These are phyloP conservation scores for Drosophila nasuta DNA, from an alignment of 1,140 invertebrate species.

Conservation along the genomic window DNA sequence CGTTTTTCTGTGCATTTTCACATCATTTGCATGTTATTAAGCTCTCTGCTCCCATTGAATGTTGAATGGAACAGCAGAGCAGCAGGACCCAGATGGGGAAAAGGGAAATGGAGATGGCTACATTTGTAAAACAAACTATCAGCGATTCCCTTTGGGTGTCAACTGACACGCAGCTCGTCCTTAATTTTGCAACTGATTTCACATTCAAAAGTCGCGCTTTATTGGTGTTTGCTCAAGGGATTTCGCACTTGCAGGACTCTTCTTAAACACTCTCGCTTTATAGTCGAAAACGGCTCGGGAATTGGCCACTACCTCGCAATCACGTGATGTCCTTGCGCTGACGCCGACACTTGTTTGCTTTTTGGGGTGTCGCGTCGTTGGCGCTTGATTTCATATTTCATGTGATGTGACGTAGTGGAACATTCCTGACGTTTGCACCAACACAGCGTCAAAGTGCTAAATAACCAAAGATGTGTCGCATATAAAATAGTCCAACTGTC, in stretches of 20 bases:
- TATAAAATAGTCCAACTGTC: neutral
- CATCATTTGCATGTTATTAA: constrained; percentile 61
- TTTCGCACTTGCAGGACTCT: constrained; percentile 12
- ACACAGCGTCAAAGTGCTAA: constrained; percentile 30
- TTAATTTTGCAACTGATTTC: constrained; percentile 4
- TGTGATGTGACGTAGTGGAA: constrained; percentile 85
- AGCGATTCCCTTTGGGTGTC: constrained; percentile 10
- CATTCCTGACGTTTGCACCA: constrained; percentile 71
- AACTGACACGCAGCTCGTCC: neutral
- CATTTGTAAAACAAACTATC: constrained; percentile 56
- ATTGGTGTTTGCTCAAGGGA: constrained; percentile 45
- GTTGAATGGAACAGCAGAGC: neutral
- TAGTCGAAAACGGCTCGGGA: constrained; percentile 59
- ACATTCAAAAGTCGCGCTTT: constrained; percentile 17
- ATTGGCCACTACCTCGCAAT: constrained; percentile 84
- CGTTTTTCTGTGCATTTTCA: constrained; percentile 47
- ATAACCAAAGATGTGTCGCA: neutral
- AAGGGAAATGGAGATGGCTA: neutral
- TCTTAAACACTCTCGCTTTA: neutral
- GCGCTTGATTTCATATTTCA: constrained; percentile 70
- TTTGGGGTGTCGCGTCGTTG: constrained; percentile 15
- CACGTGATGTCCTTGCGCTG: constrained; percentile 70
- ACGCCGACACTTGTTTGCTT: neutral
- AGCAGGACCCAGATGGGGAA: neutral
- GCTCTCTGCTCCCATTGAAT: constrained; percentile 1